These are phyloP conservation scores for Diarsia mendica DNA, from an alignment of 2,888 invertebrate genomes.

Conservation along the genomic window DNA sequence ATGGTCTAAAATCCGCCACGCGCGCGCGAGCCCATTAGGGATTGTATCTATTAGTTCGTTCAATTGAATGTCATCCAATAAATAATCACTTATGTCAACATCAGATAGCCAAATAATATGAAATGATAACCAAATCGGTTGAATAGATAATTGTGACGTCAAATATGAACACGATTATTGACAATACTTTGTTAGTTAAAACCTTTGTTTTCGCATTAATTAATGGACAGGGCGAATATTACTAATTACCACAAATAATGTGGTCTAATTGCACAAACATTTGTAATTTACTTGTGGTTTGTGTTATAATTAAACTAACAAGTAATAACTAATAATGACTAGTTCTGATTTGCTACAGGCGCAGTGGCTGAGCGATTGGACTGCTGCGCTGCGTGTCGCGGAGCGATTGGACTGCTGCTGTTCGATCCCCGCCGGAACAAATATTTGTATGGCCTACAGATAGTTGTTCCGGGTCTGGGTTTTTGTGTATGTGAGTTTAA, in stretches of 20 bases:
- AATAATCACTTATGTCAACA: background rate
- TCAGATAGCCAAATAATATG: background rate
- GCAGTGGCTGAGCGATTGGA: too few species aligned
- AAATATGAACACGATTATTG: conserved; percentile 10
- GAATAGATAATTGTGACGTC: background rate
- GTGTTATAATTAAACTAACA: too few species aligned
- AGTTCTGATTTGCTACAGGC: too few species aligned
- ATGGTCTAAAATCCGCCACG: too few species aligned
- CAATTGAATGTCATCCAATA: background rate
- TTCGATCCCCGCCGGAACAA: too few species aligned
- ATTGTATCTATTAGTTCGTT: background rate
- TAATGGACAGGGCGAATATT: background rate
- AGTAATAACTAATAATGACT: too few species aligned
- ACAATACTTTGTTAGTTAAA: background rate
- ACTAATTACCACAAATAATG: background rate
- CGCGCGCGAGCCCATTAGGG: too few species aligned
- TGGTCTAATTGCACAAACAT: background rate
- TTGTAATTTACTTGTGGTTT: background rate
- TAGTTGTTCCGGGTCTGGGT: too few species aligned
- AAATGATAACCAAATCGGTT: conserved; percentile 3
- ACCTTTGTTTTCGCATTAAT: background rate
- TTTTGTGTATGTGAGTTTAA: too few species aligned
- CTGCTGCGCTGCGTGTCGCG: too few species aligned
- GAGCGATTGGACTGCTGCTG: too few species aligned
- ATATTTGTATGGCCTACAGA: too few species aligned